Evolutionary conservation across 2,888 invertebrate genomes (phyloP), one percentile per base, ranked within the genome.

Genomic region (Sphaerophoria rueppellii): DNA sequence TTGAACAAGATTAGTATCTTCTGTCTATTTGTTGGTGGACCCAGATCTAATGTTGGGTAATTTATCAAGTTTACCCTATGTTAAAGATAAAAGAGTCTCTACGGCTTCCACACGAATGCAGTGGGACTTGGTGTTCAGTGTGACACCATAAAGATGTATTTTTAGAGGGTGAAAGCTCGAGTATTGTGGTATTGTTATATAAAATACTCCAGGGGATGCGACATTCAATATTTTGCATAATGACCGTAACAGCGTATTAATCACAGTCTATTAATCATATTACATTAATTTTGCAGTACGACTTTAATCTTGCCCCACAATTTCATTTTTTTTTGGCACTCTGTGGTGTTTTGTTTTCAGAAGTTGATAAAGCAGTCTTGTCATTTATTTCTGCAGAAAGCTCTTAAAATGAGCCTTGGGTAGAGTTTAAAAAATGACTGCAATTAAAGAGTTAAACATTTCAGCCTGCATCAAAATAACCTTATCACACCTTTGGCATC

Each of bases 221-320:
- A 83, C 80, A 69, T 46, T 80, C 60, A 60, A 71, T 50, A 71
- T 60, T 83, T 83, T 83, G 83, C 83, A 83, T 80, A 80, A 80
- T 75, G 57, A 16, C 50, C 69, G 50, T 55, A 52, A 71, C 71
- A 83, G 80, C 60, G 55, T 83, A 83, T 83, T 83, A 83, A 83
- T 83, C 80, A 80, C 9, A 34, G 35, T 61, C 67, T 80, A 83
- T 83, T 83, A 72, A 83, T 83, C 83, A 83, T 80, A 71, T 80
- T 75, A 74, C 58, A 65, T 78, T 79, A 74, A 79, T 67, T 52
- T 63, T 46, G 52, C 34, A 48, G 60, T 48, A 50, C 55, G 46
- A 75, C 52, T 58, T 48, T 35, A 3, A 32, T 32, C n/a, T n/a
- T 43, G 12, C 43, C 40, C 6, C 9, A 12, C 4, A 43, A 43